Evolutionary conservation across 2,113 vertebrate species (phyloP), one percentile per base, ranked within the genome.

Genomic region (Gnathonemus longibarbis): DNA sequence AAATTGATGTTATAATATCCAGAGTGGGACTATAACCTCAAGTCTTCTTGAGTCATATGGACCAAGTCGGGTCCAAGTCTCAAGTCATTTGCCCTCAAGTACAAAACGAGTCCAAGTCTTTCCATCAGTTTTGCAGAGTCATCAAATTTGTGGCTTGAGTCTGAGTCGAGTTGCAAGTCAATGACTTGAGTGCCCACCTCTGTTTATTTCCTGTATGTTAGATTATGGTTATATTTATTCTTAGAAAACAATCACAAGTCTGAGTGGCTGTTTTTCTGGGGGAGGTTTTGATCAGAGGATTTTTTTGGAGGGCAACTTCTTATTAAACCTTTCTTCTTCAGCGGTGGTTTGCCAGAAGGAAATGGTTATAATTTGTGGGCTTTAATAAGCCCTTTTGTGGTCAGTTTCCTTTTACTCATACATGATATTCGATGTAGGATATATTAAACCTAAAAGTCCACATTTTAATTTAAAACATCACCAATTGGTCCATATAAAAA

Each of bases 361-460:
- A 87, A 87, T 35, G 49, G 84, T 87, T 52, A 19, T 35, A 87
- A 87, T 52, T 27, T 87, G 49, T 87, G 84, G 49, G n/a, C 84
- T 87, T 87, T 35, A 53, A 87, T 87, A 87, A 87, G 49, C 48
- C 49, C 49, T 31, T 31, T 35, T 50, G 49, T 31, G 83, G 83
- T 1, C 74, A 74, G 24, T 35, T 35, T 74, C 80, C 42, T 45
- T 84, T 84, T 24, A 49, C 8, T 85, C 83, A 49, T 85, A 85
- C 83, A 85, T 42, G 39, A 49, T 46, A 49, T 85, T 27, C 45
- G 7, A n/a, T 85, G 83, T 48, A 85, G 83, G 83, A 85, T 85
- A 49, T 85, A 85, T 85, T 85, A 85, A 85, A 85, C 42, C 42
- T 27, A 24, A 11, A 85, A 24, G 46, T 85, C 45, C 83, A 85